phyloP scores from a whole-genome alignment of 1,140 invertebrate species.

The Drusus annulatus region DNA sequence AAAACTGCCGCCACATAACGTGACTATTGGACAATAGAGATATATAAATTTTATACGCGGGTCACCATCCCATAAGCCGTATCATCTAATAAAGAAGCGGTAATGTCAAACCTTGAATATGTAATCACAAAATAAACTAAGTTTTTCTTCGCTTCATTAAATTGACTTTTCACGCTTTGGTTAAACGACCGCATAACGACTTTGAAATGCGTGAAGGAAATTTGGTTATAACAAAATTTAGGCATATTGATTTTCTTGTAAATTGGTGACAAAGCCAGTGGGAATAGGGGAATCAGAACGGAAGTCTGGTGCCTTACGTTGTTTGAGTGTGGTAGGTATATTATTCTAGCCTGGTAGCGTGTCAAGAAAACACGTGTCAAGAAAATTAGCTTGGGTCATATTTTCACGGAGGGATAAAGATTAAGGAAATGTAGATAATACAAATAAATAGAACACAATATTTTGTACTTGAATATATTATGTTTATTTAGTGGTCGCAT shows the following conservation, averaged over 20 bases:
- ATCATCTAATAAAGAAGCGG: not conserved
- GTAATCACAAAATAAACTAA: too few relatives aligned
- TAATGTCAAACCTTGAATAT: not conserved
- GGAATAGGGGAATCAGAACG: not conserved
- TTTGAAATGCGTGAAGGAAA: not conserved
- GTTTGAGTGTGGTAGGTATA: not conserved
- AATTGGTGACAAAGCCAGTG: not conserved
- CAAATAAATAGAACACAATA: too few relatives aligned
- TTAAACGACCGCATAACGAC: slow-evolving; percentile 20
- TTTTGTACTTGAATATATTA: too few relatives aligned
- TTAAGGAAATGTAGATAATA: too few relatives aligned
- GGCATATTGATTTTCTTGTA: not conserved
- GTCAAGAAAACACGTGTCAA: not conserved
- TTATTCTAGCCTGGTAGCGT: not conserved
- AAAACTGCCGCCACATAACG: slow-evolving; percentile 7
- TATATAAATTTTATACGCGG: slow-evolving; percentile 6
- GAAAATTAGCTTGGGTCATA: not conserved
- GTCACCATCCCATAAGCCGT: not conserved
- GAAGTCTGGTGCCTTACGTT: not conserved
- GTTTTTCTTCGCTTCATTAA: too few relatives aligned
- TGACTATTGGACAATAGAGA: not conserved
- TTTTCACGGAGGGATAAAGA: not conserved
- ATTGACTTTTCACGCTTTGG: not conserved
- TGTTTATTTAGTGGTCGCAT: too few relatives aligned
- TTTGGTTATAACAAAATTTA: not conserved